These are phyloP conservation scores for Polypedilum vanderplanki DNA, from an alignment of 1,140 invertebrate genomes.

Conservation along the genomic window DNA sequence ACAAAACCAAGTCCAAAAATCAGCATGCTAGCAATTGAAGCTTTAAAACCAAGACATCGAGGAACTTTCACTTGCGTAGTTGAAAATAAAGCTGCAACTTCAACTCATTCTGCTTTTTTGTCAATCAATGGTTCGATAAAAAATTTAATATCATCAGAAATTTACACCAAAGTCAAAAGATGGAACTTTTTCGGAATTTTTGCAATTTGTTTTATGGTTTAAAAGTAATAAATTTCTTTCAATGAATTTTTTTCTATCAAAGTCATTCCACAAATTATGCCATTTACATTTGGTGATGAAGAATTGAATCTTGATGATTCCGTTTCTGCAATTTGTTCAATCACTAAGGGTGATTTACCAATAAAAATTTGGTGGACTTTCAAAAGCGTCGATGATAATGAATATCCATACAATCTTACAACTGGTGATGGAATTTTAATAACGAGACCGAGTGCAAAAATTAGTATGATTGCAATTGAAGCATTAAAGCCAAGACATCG, in stretches of 20 bases:
- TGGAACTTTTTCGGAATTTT: conserved; percentile 34
- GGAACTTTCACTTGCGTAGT: conserved; percentile 76
- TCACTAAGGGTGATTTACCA: conserved; percentile 62
- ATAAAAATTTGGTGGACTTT: conserved; percentile 60
- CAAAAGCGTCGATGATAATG: conserved; percentile 41
- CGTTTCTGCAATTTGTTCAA: conserved; percentile 64
- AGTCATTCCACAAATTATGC: conserved; percentile 61
- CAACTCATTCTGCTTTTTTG: conserved; percentile 57
- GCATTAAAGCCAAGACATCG: conserved; percentile 60
- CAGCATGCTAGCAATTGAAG: conserved; percentile 47
- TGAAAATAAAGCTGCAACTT: conserved; percentile 63
- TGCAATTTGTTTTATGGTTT: conserved; percentile 32
- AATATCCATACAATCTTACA: conserved; percentile 32
- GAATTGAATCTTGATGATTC: conserved; percentile 63
- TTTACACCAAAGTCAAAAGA: conserved; percentile 31
- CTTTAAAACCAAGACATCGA: conserved; percentile 56
- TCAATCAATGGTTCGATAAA: conserved; percentile 62
- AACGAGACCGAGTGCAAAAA: not conserved
- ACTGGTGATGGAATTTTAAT: not conserved
- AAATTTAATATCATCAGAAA: conserved; percentile 32
- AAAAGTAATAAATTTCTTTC: too few species aligned
- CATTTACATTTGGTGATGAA: conserved; percentile 61
- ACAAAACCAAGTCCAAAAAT: conserved; percentile 45
- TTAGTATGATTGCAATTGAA: conserved; percentile 63
- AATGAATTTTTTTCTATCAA: conserved; percentile 34